These are phyloP conservation scores for Syrrhaptes paradoxus DNA, from an alignment of 2,113 vertebrate species.

Conservation along the genomic window DNA sequence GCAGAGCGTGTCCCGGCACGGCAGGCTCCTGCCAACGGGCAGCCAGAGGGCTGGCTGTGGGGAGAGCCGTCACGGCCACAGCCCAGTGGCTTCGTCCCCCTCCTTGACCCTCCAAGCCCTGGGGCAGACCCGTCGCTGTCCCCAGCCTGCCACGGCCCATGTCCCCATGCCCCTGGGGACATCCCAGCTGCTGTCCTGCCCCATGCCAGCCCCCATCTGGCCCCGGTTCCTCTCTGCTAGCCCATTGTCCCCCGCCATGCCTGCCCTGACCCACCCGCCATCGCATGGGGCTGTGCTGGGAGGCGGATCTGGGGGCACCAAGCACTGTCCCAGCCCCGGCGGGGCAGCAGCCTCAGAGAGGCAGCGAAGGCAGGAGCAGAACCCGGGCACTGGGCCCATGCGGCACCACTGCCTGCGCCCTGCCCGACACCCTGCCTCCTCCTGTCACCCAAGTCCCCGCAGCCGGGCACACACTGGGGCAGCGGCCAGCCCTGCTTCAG, in stretches of 20 bases:
- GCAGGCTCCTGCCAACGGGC: background rate
- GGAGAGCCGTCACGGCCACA: background rate
- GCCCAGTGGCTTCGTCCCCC: background rate
- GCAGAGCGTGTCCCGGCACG: background rate
- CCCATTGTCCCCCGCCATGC: background rate
- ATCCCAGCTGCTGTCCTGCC: background rate
- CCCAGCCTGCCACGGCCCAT: accelerated
- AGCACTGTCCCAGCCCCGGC: accelerated
- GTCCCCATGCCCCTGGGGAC: background rate
- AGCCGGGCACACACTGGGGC: background rate
- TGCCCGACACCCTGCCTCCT: background rate
- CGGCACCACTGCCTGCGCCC: background rate
- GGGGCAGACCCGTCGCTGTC: accelerated
- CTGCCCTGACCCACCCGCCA: background rate
- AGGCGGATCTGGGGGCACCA: background rate
- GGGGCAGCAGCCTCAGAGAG: background rate
- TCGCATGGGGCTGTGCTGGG: too few relatives aligned
- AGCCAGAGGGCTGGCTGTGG: background rate
- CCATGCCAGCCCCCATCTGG: background rate
- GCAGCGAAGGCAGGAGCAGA: background rate
- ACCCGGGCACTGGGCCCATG: background rate
- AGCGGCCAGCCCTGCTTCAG: background rate
- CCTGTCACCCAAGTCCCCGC: background rate
- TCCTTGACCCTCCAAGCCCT: accelerated
- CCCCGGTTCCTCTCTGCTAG: accelerated